Evolutionary conservation across 92 coral and sea anemone genomes (phyloP).

Genomic region (Bergia sp.): DNA sequence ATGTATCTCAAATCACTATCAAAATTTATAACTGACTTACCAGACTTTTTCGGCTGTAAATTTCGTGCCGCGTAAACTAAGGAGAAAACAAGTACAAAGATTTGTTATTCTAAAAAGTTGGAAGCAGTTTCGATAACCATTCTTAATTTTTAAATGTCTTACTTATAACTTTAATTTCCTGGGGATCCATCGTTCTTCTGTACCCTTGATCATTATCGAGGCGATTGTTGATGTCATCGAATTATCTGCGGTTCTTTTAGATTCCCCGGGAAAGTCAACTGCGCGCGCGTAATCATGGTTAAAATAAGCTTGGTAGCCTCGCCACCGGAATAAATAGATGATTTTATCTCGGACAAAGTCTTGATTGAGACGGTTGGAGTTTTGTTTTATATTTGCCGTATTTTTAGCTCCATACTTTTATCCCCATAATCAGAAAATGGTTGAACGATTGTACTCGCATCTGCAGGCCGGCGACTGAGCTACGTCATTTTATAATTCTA

Average conservation of each 20-base stretch:
- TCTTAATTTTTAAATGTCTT: slow-evolving; percentile 18
- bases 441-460: too few species aligned
- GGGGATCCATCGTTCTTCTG: slow-evolving; percentile 28
- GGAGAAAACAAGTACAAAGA: neutral
- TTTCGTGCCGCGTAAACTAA: slow-evolving; percentile 92
- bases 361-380: too few species aligned
- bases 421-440: too few species aligned
- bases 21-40: neutral
- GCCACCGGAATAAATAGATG: neutral
- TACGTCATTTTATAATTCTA: too few species aligned
- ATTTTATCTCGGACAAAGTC: too few species aligned
- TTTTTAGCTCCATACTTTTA: too few species aligned
- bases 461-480: too few species aligned
- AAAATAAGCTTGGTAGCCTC: neutral
- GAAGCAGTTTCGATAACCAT: neutral
- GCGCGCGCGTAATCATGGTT: slow-evolving; percentile 36
- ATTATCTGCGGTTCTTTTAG: neutral
- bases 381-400: too few species aligned
- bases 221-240: slow-evolving; percentile 34
- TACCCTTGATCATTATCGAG: neutral
- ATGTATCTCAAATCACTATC: too few species aligned
- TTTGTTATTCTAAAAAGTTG: neutral
- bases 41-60: slow-evolving; percentile 78
- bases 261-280: neutral
- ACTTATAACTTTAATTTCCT: slow-evolving; percentile 75